Evolutionary conservation across 2,888 invertebrate genomes (phyloP).

Genomic region (Thecocarcelia acutangulata): DNA sequence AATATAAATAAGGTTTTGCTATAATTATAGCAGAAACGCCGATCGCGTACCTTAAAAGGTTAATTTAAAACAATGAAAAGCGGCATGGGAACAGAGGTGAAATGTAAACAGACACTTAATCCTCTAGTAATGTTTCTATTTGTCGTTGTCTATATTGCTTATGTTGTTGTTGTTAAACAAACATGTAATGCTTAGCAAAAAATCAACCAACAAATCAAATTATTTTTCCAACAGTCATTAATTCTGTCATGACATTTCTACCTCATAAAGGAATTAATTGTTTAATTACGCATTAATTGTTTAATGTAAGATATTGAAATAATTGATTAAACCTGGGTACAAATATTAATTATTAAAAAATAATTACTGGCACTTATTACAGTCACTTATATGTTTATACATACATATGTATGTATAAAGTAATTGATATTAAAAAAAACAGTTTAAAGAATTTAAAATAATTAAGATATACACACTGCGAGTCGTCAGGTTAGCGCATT

Average conservation of each 20-base stretch:
- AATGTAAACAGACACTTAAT: conserved; percentile 55
- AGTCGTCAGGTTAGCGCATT: no score
- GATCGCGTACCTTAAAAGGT: background rate
- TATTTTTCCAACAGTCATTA: conserved; percentile 50
- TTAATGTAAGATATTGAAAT: conserved; percentile 15
- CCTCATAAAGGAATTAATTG: conserved; percentile 51
- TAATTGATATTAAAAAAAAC: no score
- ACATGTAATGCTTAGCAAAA: conserved; percentile 49
- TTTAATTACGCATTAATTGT: conserved; percentile 47
- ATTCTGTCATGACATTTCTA: conserved; percentile 41
- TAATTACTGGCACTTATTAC: no score
- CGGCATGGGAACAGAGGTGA: background rate
- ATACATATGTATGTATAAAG: no score
- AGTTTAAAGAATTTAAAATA: no score
- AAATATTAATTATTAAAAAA: background rate
- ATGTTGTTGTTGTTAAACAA: conserved; percentile 34
- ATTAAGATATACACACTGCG: no score
- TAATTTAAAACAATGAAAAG: conserved; percentile 13
- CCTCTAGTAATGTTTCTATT: conserved; percentile 16
- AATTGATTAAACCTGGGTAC: background rate
- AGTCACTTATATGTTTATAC: no score
- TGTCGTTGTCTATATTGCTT: no score
- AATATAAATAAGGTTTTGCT: background rate
- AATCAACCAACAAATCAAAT: conserved; percentile 56
- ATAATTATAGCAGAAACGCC: background rate